These are phyloP conservation scores for Agonopterix alstromeriana DNA, from an alignment of 2,888 invertebrate species.

Conservation along the genomic window DNA sequence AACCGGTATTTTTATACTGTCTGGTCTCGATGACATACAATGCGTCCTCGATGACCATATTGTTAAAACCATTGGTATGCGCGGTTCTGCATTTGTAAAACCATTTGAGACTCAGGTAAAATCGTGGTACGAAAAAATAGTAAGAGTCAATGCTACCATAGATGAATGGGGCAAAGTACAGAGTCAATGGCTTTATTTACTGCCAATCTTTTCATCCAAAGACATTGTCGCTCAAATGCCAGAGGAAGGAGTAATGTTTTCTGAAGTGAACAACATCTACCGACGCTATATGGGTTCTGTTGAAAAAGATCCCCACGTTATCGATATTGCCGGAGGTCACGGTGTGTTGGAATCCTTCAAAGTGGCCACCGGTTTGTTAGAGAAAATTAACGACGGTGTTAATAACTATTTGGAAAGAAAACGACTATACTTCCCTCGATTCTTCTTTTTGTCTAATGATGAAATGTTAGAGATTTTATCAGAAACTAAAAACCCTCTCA, in stretches of 20 bases:
- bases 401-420: constrained; percentile 90
- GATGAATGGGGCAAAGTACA: constrained; percentile 93
- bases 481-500: constrained; percentile 89
- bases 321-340: constrained; percentile 79
- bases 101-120: constrained; percentile 84
- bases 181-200: constrained; percentile 89
- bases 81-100: constrained; percentile 91
- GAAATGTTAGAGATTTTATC: constrained; percentile 94
- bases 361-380: constrained; percentile 81
- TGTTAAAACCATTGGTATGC: constrained; percentile 88
- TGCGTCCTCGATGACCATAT: constrained; percentile 89
- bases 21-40: constrained; percentile 86
- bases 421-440: constrained; percentile 88
- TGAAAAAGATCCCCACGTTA: constrained; percentile 79
- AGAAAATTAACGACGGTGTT: constrained; percentile 89
- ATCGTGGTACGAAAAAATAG: constrained; percentile 85
- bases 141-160: constrained; percentile 81
- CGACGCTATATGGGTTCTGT: constrained; percentile 80
- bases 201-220: constrained; percentile 92
- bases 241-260: constrained; percentile 87
- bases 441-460: constrained; percentile 94
- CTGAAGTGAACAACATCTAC: constrained; percentile 82
- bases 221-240: constrained; percentile 92
- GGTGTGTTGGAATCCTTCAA: constrained; percentile 84
- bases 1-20: constrained; percentile 82